phyloP scores from a whole-genome alignment of 2,113 vertebrate genomes.

The Odocoileus virginianus region DNA sequence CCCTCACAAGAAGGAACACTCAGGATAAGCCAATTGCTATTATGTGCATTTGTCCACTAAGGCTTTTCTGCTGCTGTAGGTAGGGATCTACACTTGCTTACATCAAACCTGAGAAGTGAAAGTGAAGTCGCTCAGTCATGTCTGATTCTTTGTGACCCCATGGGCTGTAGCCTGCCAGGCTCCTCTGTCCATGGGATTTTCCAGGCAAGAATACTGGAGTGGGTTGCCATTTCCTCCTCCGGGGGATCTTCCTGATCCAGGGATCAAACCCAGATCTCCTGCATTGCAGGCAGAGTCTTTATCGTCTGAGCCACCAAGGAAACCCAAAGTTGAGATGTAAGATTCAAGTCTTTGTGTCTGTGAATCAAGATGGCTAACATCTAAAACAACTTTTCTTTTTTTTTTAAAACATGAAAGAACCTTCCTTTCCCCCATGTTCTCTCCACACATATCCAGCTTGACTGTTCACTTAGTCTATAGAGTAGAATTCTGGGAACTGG shows the following conservation, averaged over 20 bases:
- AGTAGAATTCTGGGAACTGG: background rate
- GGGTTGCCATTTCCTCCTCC: background rate
- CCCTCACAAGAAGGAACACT: rapidly evolving
- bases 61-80: background rate
- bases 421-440: background rate
- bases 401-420: background rate
- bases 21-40: rapidly evolving
- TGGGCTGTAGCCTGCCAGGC: background rate
- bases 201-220: background rate
- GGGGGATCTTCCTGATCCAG: background rate
- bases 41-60: rapidly evolving
- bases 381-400: background rate
- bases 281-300: background rate
- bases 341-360: background rate
- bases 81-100: background rate
- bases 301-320: background rate
- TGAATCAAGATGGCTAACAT: background rate
- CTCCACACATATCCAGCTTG: background rate
- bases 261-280: background rate
- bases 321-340: background rate
- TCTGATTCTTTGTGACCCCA: background rate
- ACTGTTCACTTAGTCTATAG: rapidly evolving
- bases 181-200: background rate
- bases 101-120: background rate
- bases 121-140: background rate